phyloP scores from a whole-genome alignment of 92 coral and sea anemone genomes.

The Metridium senile region DNA sequence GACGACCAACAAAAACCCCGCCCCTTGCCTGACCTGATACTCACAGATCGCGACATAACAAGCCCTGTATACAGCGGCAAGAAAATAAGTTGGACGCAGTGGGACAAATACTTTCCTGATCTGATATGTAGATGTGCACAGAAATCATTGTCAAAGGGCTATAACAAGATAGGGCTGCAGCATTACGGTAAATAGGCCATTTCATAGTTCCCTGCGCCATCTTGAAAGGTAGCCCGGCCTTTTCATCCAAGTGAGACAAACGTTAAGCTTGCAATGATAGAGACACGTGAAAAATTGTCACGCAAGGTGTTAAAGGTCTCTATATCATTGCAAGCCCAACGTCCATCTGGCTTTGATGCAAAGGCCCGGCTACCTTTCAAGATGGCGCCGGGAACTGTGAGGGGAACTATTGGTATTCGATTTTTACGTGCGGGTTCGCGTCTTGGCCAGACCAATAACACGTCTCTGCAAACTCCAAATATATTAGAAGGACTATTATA shows the following conservation, averaged over 20 bases:
- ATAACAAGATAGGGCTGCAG: constrained; percentile 47
- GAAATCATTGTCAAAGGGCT: constrained; percentile 32
- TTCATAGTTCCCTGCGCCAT: too few species aligned
- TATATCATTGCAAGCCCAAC: too few species aligned
- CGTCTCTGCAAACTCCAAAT: background rate
- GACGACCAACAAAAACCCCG: constrained; percentile 36
- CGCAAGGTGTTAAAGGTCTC: too few species aligned
- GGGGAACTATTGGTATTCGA: too few species aligned
- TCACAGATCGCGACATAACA: constrained; percentile 46
- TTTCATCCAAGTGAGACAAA: too few species aligned
- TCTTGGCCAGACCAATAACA: background rate
- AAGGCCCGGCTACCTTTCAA: too few species aligned
- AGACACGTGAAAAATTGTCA: too few species aligned
- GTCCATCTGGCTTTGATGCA: too few species aligned
- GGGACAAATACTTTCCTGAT: constrained; percentile 37
- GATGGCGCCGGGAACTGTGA: too few species aligned
- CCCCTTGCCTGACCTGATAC: constrained; percentile 45
- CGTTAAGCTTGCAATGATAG: too few species aligned
- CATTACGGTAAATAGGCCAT: constrained; percentile 40
- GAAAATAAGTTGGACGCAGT: constrained; percentile 16
- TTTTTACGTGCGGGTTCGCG: background rate
- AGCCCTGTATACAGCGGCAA: constrained; percentile 40
- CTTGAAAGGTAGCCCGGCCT: too few species aligned
- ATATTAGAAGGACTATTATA: too few species aligned
- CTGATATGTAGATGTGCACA: constrained; percentile 53